Percentiles rank a stretch among this genome's conserved stretches.
These are phyloP conservation scores for Paelopatides confundens DNA, from an alignment of 53 echinoderm and acorn worm genomes.

Conservation along the genomic window DNA sequence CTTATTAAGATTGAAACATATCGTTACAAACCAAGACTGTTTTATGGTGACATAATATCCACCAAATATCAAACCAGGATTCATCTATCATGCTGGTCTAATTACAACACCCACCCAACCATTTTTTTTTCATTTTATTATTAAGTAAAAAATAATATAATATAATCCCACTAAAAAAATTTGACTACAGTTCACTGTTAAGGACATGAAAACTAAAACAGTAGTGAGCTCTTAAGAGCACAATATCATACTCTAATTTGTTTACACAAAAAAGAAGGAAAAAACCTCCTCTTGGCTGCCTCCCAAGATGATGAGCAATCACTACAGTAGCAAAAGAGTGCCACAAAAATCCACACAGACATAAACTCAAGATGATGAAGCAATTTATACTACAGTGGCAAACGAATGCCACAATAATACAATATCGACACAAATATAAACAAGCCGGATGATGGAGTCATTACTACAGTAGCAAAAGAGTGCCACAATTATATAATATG, in stretches of 20 bases:
- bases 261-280: neutral
- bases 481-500: no score
- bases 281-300: neutral
- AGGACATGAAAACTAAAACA: neutral
- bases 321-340: neutral
- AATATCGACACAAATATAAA: no score
- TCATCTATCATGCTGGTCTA: neutral
- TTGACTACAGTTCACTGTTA: neutral
- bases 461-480: no score
- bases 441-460: no score
- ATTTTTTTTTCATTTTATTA: no score
- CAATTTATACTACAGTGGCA: neutral
- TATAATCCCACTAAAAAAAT: neutral
- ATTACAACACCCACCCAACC: constrained; percentile 1
- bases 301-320: neutral
- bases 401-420: neutral
- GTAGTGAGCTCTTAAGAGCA: neutral
- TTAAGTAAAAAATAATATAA: no score
- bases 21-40: neutral
- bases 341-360: no score
- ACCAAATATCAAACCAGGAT: neutral
- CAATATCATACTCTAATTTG: neutral
- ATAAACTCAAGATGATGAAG: neutral
- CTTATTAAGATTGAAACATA: no score
- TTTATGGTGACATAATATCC: neutral